A percentile compares a stretch with the other conserved stretches of the same genome.
Conservation (phyloP, 2,888 invertebrate genomes). For the Cephonodes hylas region DNA sequence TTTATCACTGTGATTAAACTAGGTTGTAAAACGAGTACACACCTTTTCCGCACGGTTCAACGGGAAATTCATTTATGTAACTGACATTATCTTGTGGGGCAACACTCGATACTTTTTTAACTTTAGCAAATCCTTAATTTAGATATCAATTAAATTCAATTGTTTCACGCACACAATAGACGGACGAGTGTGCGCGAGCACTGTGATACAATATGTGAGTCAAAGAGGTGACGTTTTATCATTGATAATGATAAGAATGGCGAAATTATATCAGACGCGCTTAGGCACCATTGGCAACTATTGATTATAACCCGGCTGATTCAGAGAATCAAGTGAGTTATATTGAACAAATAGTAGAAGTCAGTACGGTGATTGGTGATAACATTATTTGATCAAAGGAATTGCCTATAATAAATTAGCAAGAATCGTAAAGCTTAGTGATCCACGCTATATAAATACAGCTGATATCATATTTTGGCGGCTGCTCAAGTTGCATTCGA, state of each 20-base stretch:
- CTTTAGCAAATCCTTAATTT: constrained; percentile 15
- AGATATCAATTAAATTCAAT: constrained; percentile 18
- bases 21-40: background rate
- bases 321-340: background rate
- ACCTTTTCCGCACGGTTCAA: background rate
- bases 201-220: constrained; percentile 62
- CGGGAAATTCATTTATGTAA: constrained; percentile 1
- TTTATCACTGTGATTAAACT: background rate
- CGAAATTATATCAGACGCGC: constrained; percentile 38
- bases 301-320: background rate
- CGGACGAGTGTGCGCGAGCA: constrained; percentile 46
- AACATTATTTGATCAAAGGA: background rate
- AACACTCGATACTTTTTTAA: constrained; percentile 24
- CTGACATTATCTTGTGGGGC: constrained; percentile 31
- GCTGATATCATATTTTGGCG: background rate
- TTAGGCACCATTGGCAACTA: constrained; percentile 15
- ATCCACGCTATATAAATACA: background rate
- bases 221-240: constrained; percentile 68
- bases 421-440: background rate
- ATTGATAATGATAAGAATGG: constrained; percentile 60
- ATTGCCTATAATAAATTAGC: background rate
- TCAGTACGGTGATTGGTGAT: background rate
- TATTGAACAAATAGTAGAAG: background rate
- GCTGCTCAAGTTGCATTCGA: too few relatives aligned
- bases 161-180: constrained; percentile 18